Evolutionary conservation across 1,140 invertebrate genomes (phyloP).

Genomic region (Cheumatopsyche charites): DNA sequence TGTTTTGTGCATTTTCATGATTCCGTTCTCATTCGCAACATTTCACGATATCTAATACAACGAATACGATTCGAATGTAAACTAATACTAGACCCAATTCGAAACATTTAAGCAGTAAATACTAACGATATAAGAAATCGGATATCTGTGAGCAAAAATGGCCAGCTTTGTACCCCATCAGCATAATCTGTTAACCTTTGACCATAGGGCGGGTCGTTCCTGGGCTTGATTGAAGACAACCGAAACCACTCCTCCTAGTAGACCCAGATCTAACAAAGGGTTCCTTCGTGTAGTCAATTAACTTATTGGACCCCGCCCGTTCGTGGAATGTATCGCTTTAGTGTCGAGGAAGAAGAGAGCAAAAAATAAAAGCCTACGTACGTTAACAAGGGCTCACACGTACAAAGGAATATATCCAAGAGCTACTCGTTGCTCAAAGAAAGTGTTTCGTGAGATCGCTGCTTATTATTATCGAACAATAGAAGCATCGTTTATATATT

Average conservation of each 20-base stretch:
- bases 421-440: too few species aligned
- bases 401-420: neutral
- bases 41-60: too few species aligned
- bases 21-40: too few species aligned
- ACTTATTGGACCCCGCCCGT: constrained; percentile 26
- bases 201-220: constrained; percentile 5
- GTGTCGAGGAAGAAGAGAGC: neutral
- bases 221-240: constrained; percentile 27
- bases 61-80: too few species aligned
- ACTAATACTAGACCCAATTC: too few species aligned
- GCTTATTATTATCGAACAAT: too few species aligned
- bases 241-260: neutral
- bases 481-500: too few species aligned
- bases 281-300: constrained; percentile 22
- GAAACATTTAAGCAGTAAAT: too few species aligned
- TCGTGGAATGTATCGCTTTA: constrained; percentile 20
- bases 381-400: constrained; percentile 11
- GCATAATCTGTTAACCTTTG: constrained; percentile 21
- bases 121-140: too few species aligned
- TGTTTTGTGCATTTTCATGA: too few species aligned
- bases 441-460: too few species aligned
- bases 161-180: constrained; percentile 10
- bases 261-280: neutral
- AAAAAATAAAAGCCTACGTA: neutral
- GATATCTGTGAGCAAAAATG: constrained; percentile 6